Evolutionary conservation across 2,113 vertebrate genomes (phyloP).

Genomic region (Empidonax alnorum): DNA sequence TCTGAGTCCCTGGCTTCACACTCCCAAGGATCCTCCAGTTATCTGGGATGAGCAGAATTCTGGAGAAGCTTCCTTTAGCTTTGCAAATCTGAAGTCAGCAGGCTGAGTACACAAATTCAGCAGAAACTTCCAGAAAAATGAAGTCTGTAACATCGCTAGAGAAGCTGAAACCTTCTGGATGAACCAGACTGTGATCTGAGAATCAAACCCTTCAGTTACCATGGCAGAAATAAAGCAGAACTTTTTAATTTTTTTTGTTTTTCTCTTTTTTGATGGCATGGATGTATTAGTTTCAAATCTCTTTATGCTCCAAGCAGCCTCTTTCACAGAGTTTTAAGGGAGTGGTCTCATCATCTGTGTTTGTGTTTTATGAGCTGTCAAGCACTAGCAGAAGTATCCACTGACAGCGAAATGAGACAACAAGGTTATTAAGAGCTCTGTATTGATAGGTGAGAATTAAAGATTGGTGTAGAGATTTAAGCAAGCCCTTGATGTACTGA

Average conservation of each 20-base stretch:
- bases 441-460: neutral
- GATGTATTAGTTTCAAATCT: neutral
- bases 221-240: neutral
- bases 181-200: conserved; percentile 1
- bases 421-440: neutral
- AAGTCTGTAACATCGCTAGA: neutral
- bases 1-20: neutral
- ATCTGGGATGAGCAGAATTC: neutral
- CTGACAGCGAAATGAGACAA: neutral
- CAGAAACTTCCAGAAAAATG: neutral
- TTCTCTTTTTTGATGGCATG: neutral
- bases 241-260: neutral
- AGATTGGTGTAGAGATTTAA: neutral
- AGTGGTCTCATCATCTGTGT: neutral
- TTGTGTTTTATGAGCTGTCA: neutral
- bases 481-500: neutral
- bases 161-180: conserved; percentile 22
- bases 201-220: neutral
- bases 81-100: neutral
- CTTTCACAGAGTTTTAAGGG: neutral
- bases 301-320: neutral
- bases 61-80: neutral
- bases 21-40: neutral
- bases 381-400: neutral
- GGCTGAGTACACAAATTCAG: conserved; percentile 5